These are phyloP conservation scores for Elymnias hypermnestra DNA, from an alignment of 1,140 invertebrate species.

Conservation along the genomic window DNA sequence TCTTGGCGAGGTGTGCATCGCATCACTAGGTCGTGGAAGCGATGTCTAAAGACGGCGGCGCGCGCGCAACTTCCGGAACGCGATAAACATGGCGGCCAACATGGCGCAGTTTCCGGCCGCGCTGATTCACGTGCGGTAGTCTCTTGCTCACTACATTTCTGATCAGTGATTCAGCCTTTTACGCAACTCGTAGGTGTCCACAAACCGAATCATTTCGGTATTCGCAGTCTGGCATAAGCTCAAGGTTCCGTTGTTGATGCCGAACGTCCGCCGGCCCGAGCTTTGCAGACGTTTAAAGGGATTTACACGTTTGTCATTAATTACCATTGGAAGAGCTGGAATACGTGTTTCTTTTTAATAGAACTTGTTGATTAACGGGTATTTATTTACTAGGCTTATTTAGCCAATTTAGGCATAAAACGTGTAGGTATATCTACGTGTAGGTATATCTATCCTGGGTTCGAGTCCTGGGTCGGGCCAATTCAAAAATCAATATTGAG, in stretches of 20 bases:
- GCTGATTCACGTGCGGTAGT: constrained; percentile 66
- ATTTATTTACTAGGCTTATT: no score
- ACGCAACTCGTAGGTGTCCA: constrained; percentile 63
- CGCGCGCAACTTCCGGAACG: constrained; percentile 71
- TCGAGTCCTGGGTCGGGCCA: no score
- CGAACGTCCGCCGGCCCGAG: constrained; percentile 12
- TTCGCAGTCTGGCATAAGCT: constrained; percentile 48
- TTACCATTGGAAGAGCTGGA: no score
- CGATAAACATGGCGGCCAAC: constrained; percentile 72
- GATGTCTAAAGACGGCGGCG: constrained; percentile 66
- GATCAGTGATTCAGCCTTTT: constrained; percentile 65
- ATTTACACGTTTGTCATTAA: constrained; percentile 1
- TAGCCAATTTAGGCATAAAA: no score
- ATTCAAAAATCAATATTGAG: no score
- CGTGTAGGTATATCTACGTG: no score
- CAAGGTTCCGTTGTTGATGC: constrained; percentile 30
- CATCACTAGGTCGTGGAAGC: constrained; percentile 66
- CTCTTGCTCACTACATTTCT: constrained; percentile 70
- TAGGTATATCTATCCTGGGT: no score
- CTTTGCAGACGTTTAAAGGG: constrained; percentile 1
- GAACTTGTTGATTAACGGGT: no score
- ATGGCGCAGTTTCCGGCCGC: constrained; percentile 70
- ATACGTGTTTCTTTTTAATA: no score
- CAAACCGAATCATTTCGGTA: constrained; percentile 38
- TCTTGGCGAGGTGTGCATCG: no score